Evolutionary conservation across 2,888 invertebrate genomes (phyloP), one percentile per base, ranked within the genome.

Genomic region (Ichneumoninae sp.): DNA sequence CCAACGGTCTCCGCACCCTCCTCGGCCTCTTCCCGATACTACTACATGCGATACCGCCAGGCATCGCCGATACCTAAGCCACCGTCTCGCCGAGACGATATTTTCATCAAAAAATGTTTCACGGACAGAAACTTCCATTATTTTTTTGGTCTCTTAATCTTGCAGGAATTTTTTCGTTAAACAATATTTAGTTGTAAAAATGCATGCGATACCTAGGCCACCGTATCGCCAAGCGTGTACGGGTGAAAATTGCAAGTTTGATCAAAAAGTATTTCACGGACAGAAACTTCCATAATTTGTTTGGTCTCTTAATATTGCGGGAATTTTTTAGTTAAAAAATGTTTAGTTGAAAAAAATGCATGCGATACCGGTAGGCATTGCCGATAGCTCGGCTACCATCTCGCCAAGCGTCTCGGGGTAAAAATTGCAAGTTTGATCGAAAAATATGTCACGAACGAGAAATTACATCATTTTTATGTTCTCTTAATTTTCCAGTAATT

Each of bases 11-110:
- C 33, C 16, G 13, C 47, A 50, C 63, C 68, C 52, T 19, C 10
- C 74, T 73, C 52, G n/a, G 22, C 54, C 60, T 66, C 44, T 76
- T 63, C 44, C 66, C 60, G 66, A 68, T 80, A 66, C 57, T 13
- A 57, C 63, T 10, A 66, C 63, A 52, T 66, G 70, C 71, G n/a
- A 40, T 66, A 68, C 40, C n/a, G 63, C 30, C 66, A 57, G 16
- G 22, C 22, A 54, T 54, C 3, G 16, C 16, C 60, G 16, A 60
- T 60, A 60, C 60, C 19, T 30, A 13, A 10, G 30, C 13, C 60
- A 13, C 60, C 33, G 74, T 75, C 36, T 47, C 30, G 63, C 22
- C 63, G 57, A 57, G 76, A n/a, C n/a, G n/a, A n/a, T n/a, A 44
- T 1, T 36, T 8, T 52, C 0, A 26, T 26, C 1, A 26, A 26